A percentile compares a stretch with the other conserved stretches of the same genome.
phyloP scores from a whole-genome alignment of 1,140 invertebrate genomes.

The Choristoneura fumiferana region DNA sequence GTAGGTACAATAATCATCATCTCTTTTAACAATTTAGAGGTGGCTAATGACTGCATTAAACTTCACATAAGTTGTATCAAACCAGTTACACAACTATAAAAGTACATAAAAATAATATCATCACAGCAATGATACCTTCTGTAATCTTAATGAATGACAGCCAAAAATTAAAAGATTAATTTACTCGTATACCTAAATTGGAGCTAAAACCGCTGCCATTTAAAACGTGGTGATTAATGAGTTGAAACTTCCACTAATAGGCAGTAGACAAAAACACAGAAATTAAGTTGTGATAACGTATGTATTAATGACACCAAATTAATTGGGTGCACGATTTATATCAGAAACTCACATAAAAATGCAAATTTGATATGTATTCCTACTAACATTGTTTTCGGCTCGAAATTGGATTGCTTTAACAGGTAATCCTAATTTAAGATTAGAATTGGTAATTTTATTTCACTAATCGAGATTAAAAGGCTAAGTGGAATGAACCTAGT shows the following conservation, averaged over 20 bases:
- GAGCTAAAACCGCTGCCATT: conserved; percentile 9
- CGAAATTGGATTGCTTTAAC: conserved; percentile 9
- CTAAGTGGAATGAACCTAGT: not conserved
- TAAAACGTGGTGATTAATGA: conserved; percentile 8
- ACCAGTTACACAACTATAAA: too few relatives aligned
- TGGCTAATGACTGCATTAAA: too few relatives aligned
- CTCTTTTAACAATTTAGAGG: too few relatives aligned
- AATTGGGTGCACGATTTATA: conserved; percentile 38
- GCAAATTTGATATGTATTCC: conserved; percentile 8
- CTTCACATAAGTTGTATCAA: too few relatives aligned
- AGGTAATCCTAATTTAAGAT: not conserved
- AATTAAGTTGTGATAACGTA: conserved; percentile 40
- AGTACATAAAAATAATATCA: too few relatives aligned
- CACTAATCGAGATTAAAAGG: conserved; percentile 15
- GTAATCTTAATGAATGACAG: too few relatives aligned
- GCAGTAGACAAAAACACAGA: conserved; percentile 31
- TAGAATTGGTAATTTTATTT: conserved; percentile 13
- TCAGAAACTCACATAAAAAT: conserved; percentile 19
- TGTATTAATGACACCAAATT: conserved; percentile 35
- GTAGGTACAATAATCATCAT: too few relatives aligned
- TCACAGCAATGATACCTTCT: too few relatives aligned
- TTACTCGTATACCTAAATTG: conserved; percentile 2
- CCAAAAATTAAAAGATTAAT: not conserved
- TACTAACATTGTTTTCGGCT: conserved; percentile 4
- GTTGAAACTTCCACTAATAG: conserved; percentile 27